Percentiles rank a stretch among this genome's conserved stretches.
Evolutionary conservation across 2,113 vertebrate species (phyloP).

Genomic region (Sylvietta virens): DNA sequence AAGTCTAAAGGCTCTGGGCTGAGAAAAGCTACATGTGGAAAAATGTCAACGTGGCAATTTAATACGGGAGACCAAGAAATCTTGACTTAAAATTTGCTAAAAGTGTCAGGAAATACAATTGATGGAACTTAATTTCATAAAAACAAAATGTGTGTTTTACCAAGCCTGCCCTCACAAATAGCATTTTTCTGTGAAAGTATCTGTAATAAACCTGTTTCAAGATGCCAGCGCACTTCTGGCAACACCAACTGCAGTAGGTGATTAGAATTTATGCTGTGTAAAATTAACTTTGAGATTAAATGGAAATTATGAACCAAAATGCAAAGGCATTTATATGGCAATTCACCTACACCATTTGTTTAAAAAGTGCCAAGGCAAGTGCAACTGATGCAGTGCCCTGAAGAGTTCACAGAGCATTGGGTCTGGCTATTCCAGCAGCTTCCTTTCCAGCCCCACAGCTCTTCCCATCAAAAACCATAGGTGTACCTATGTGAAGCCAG

Average conservation of each 20-base stretch:
- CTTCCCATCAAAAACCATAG: background rate
- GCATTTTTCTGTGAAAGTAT: background rate
- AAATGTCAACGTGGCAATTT: background rate
- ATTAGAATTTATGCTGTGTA: slow-evolving; percentile 59
- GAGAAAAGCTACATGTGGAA: background rate
- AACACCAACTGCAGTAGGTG: background rate
- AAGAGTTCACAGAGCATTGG: background rate
- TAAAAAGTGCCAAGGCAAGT: background rate
- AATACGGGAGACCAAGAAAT: background rate
- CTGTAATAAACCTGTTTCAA: background rate
- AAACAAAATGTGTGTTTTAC: background rate
- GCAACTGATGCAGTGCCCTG: accelerated
- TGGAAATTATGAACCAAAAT: slow-evolving; percentile 25
- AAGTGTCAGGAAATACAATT: background rate
- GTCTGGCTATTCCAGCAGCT: background rate
- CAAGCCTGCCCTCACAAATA: background rate
- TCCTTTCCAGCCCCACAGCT: background rate
- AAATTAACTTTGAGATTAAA: slow-evolving; percentile 54
- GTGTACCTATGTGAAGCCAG: background rate
- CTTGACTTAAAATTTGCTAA: background rate
- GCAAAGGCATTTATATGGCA: background rate
- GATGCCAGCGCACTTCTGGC: slow-evolving; percentile 6
- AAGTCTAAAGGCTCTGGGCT: background rate
- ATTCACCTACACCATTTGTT: background rate
- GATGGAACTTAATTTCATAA: background rate